A percentile compares a stretch with the other conserved stretches of the same genome.
These are phyloP conservation scores for Dryococelus australis DNA, from an alignment of 2,888 invertebrate genomes.

Conservation along the genomic window DNA sequence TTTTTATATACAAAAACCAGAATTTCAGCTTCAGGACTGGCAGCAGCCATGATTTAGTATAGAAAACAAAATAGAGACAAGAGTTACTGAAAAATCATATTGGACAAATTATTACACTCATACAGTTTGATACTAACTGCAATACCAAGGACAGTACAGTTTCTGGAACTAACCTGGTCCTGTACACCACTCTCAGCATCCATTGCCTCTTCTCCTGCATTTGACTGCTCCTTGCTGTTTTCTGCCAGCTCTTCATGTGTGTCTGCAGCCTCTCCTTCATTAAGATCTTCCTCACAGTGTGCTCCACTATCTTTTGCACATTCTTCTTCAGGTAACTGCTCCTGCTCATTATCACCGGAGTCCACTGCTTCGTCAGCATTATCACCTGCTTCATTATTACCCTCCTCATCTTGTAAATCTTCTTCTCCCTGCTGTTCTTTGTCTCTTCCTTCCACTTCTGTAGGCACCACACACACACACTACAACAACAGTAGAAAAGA, in stretches of 20 bases:
- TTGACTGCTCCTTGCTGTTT: constrained; percentile 50
- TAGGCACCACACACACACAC: constrained; percentile 44
- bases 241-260: constrained; percentile 54
- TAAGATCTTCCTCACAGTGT: constrained; percentile 53
- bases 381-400: constrained; percentile 47
- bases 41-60: too few relatives aligned
- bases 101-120: too few relatives aligned
- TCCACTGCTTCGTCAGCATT: constrained; percentile 39
- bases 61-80: too few relatives aligned
- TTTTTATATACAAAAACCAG: too few relatives aligned
- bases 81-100: too few relatives aligned
- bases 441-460: constrained; percentile 54
- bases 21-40: too few relatives aligned
- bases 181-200: constrained; percentile 57
- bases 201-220: constrained; percentile 51
- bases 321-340: constrained; percentile 50
- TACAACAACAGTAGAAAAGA: not conserved
- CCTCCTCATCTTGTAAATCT: constrained; percentile 48
- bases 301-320: constrained; percentile 55
- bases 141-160: too few relatives aligned
- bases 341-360: constrained; percentile 50
- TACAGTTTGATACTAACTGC: too few relatives aligned
- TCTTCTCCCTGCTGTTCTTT: constrained; percentile 45
- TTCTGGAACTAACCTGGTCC: constrained; percentile 57
- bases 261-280: constrained; percentile 51